phyloP scores from a whole-genome alignment of 2,888 invertebrate genomes.

The Campoletis raptor region DNA sequence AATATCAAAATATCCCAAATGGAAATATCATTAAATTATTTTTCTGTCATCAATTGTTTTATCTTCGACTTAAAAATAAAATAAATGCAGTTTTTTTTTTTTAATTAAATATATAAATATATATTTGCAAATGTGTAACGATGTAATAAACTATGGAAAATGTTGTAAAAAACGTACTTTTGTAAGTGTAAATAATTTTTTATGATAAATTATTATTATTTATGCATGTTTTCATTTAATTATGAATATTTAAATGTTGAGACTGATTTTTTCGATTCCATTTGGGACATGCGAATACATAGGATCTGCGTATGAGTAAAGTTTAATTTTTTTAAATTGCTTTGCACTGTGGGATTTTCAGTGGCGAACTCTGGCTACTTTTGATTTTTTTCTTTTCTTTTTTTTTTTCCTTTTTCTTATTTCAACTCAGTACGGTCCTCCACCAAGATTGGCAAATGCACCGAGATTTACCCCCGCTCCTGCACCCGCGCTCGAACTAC shows the following conservation, averaged over 20 bases:
- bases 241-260: not conserved
- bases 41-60: not conserved
- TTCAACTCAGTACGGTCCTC: conserved; percentile 73
- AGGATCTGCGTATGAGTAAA: conserved; percentile 6
- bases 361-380: conserved; percentile 26
- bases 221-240: not conserved
- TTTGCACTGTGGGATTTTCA: conserved; percentile 29
- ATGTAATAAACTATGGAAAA: conserved; percentile 12
- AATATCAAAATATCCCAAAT: conserved; percentile 21
- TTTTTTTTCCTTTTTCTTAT: conserved; percentile 23
- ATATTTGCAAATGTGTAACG: conserved; percentile 9
- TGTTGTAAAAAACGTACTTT: not conserved
- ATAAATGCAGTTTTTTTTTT: not conserved
- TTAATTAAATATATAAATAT: conserved; percentile 17
- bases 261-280: not conserved
- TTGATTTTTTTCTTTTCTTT: conserved; percentile 30
- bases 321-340: not conserved
- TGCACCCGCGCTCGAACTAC: conserved; percentile 64
- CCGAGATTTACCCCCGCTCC: conserved; percentile 77
- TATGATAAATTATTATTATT: not conserved
- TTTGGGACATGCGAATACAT: conserved; percentile 25
- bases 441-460: conserved; percentile 77
- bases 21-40: not conserved
- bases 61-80: not conserved
- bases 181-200: not conserved